Evolutionary conservation across 2,888 invertebrate genomes (phyloP), one percentile per base, ranked within the genome.

Genomic region (Mythimna albipuncta): DNA sequence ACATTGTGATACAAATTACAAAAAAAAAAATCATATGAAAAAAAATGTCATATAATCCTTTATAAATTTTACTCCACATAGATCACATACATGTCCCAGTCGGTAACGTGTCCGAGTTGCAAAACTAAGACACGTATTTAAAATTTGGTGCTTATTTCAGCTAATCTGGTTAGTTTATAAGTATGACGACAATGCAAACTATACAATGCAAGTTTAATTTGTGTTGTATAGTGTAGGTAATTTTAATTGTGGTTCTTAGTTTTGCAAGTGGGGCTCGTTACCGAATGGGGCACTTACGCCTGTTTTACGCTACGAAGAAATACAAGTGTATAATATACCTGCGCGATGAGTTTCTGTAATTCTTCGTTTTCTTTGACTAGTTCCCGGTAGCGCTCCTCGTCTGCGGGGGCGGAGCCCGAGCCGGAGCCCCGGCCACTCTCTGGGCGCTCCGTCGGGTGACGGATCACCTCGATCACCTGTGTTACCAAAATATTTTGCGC

Each of bases 301-400:
- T 38, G 38, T 38, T 38, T 38, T 38, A 38, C 7, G 1, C 38
- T 38, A 16, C 50, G 6, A 50, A 6, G 19, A 19, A 50, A 19
- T 16, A 19, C 13, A 50, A 52, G 9, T 47, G 50, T 52, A 9
- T 52, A 7, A 52, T n/a, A 52, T 94, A 99, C 99, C 97, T 98
- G 98, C 85, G 98, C 97, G 91, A 99, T 99, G 87, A 99, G 98
- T 95, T 98, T 98, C 96, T 99, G 99, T 81, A 99, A 97, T 90
- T 99, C 99, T 91, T 99, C 99, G 94, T 99, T 99, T 96, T 99
- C 99, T 80, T 97, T 97, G 72, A 99, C 97, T 72, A 99, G 97
- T 90, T 99, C 99, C 89, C 99, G 98, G 94, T 99, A 99, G 81
- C 98, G 97, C 93, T 99, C 99, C 91, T 99, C 99, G 89, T 99